Base-by-base conservation (phyloP, 2,888 invertebrate genomes). In the Resseliella maxima region DNA sequence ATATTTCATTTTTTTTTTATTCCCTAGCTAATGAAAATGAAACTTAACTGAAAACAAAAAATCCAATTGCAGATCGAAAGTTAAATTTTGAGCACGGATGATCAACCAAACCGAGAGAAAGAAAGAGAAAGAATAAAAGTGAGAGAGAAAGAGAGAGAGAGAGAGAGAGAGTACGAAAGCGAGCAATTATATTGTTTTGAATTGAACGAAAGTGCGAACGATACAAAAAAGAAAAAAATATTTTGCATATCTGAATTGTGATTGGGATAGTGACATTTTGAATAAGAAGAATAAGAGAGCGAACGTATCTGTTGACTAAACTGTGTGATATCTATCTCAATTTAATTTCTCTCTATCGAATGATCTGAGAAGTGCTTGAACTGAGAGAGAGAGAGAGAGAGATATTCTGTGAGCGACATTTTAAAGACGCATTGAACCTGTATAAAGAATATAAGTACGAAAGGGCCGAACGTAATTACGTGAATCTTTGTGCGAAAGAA, bases 41-140 rank as follows among this genome's bases (percentile, higher is more conserved):
- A 81, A 81, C 0, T 36, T 2, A 81, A 35, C 38, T 83, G 21
- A n/a, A 83, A 38, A 1, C n/a, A 83, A 83, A 83, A 18, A 83
- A 83, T 83, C 83, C 83, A 83, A 83, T 83, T 83, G 31, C 83
- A 83, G 36, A 83, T 83, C 83, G 83, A 83, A 83, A 38, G 38
- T 38, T 83, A 38, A 38, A 83, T 36, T 83, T 83, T 83, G 36
- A 31, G 83, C 83, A 24, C 38, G n/a, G 83, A 36, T 83, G 83
- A 83, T 38, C 83, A 83, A 5, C 83, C 38, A 83, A 38, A 83
- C 12, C 83, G 2, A 64, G 24, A 8, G 12, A 72, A n/a, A 72
- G n/a, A 31, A n/a, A 83, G 18, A 83, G 72, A 72, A 15, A 0
- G 35, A 27, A 64, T 5, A 15, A 31, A 12, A 72, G 15, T 35